Conservation (phyloP, 2,888 invertebrate genomes). For the Callosobruchus maculatus region DNA sequence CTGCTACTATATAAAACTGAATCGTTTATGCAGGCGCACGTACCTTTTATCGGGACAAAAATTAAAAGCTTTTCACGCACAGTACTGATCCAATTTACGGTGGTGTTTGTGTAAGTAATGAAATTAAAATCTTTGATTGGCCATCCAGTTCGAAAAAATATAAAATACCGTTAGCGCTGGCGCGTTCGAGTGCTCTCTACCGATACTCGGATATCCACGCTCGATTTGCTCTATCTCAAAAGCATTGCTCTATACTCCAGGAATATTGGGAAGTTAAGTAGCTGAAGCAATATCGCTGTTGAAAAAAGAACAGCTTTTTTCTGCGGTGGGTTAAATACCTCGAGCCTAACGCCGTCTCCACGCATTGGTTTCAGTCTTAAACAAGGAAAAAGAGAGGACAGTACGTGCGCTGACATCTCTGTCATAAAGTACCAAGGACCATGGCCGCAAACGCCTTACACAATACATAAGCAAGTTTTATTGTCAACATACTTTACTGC, state of each 20-base stretch:
- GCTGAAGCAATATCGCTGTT: background rate
- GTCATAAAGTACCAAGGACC: too few species aligned
- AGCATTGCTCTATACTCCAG: background rate
- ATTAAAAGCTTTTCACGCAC: background rate
- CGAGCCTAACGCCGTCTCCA: too few species aligned
- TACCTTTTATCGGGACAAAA: background rate
- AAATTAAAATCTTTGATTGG: background rate
- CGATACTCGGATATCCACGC: background rate
- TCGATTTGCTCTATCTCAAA: slow-evolving; percentile 1
- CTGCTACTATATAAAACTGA: background rate
- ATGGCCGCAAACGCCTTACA: too few species aligned
- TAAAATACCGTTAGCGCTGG: background rate
- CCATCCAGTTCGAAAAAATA: background rate
- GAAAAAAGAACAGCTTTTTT: too few species aligned
- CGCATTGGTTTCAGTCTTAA: too few species aligned
- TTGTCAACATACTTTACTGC: too few species aligned
- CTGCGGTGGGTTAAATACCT: too few species aligned
- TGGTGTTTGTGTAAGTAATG: background rate
- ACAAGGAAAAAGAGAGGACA: too few species aligned
- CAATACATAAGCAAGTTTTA: too few species aligned
- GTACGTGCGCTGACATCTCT: too few species aligned
- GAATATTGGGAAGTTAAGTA: background rate
- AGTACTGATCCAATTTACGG: background rate
- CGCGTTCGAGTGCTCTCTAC: background rate
- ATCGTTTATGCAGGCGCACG: background rate